phyloP scores from a whole-genome alignment of 2,113 vertebrate genomes.

The Tor tambroides region DNA sequence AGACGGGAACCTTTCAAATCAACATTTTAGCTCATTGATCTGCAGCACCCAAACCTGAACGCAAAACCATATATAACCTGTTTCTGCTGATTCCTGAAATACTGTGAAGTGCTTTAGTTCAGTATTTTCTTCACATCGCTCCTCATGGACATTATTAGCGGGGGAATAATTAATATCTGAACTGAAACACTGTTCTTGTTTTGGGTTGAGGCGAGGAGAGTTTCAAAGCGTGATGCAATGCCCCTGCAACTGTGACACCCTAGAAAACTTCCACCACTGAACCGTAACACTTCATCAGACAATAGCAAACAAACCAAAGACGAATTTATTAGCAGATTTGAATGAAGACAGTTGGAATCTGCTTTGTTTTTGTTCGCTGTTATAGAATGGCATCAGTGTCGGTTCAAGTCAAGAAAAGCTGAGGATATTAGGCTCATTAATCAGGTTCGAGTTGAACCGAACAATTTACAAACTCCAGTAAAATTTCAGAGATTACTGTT shows the following conservation, averaged over 20 bases:
- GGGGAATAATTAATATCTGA: conserved; percentile 46
- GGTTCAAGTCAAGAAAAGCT: neutral
- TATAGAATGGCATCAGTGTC: neutral
- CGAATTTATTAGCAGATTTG: conserved; percentile 6
- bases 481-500: neutral
- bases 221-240: conserved; percentile 56
- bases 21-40: neutral
- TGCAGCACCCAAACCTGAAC: neutral
- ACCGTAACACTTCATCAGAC: conserved; percentile 6
- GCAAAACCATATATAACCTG: neutral
- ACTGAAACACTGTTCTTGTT: conserved; percentile 47
- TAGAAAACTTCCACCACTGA: conserved; percentile 25
- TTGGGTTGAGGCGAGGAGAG: conserved; percentile 51
- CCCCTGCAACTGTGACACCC: conserved; percentile 41
- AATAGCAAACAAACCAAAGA: conserved; percentile 5
- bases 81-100: neutral
- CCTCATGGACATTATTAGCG: conserved; percentile 43
- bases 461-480: neutral
- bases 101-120: conserved; percentile 6
- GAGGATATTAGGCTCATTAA: neutral
- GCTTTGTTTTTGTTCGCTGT: neutral
- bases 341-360: neutral
- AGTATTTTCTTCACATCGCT: conserved; percentile 21
- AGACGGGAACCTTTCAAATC: neutral
- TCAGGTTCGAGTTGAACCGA: neutral